These are phyloP conservation scores for Gonatopus flavifemur DNA, from an alignment of 1,140 invertebrate genomes.

Conservation along the genomic window DNA sequence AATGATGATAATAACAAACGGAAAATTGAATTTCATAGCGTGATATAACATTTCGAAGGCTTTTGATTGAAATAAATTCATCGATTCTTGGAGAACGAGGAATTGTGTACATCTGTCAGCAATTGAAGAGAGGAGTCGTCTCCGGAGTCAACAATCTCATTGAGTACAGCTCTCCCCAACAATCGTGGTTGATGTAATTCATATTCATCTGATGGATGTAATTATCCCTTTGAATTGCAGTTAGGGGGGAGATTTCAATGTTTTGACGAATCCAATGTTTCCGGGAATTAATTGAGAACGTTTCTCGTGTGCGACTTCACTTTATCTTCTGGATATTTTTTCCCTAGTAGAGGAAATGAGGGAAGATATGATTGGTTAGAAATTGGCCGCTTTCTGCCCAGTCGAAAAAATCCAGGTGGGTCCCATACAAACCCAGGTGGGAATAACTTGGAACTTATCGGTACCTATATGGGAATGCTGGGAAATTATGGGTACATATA, in stretches of 20 bases:
- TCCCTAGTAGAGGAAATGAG: no score
- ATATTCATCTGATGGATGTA: slow-evolving; percentile 57
- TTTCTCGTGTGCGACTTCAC: no score
- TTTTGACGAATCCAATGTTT: slow-evolving; percentile 70
- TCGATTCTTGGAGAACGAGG: slow-evolving; percentile 30
- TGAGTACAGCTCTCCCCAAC: slow-evolving; percentile 65
- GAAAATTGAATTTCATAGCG: no score
- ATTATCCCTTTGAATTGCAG: slow-evolving; percentile 57
- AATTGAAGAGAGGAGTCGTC: slow-evolving; percentile 36
- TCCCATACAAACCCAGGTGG: no score
- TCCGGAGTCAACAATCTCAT: slow-evolving; percentile 39
- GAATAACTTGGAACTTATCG: no score
- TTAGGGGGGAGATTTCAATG: slow-evolving; percentile 69
- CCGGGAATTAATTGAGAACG: slow-evolving; percentile 75
- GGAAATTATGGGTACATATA: no score
- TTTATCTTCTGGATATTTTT: no score
- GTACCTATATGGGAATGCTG: no score
- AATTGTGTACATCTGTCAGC: slow-evolving; percentile 44
- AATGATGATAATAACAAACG: no score
- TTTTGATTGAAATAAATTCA: slow-evolving; percentile 21
- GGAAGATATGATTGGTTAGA: no score
- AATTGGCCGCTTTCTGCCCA: no score
- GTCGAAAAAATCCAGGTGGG: no score
- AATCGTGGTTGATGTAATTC: slow-evolving; percentile 65
- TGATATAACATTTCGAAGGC: neutral